Evolutionary conservation across 2,797 vertebrate genomes (phyloP).

Genomic region (Eutrigla gurnardus): DNA sequence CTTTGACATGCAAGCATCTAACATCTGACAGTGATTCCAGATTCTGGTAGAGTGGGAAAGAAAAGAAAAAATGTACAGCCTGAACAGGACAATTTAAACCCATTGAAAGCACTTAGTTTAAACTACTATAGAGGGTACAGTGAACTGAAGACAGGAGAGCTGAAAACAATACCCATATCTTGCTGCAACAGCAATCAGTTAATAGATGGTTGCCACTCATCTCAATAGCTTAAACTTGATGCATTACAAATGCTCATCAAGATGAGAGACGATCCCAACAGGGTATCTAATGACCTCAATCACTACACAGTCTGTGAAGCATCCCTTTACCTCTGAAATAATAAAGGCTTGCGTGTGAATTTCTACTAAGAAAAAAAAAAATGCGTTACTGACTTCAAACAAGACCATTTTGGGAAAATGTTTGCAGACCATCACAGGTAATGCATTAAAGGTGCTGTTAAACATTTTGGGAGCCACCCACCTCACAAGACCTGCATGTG

Average conservation of each 20-base stretch:
- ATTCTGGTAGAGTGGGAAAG: constrained; percentile 57
- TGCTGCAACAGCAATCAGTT: constrained; percentile 66
- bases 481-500: constrained; percentile 41
- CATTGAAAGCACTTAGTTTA: constrained; percentile 61
- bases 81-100: constrained; percentile 54
- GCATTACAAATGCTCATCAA: constrained; percentile 67
- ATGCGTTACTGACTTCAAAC: constrained; percentile 55
- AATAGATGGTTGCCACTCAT: constrained; percentile 66
- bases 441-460: constrained; percentile 58
- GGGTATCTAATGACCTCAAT: constrained; percentile 66
- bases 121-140: constrained; percentile 44
- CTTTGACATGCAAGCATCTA: constrained; percentile 65
- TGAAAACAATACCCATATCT: constrained; percentile 68
- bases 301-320: constrained; percentile 46
- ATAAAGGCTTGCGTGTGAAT: constrained; percentile 41
- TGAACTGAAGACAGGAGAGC: constrained; percentile 43
- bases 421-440: constrained; percentile 70
- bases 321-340: constrained; percentile 45
- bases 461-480: constrained; percentile 63
- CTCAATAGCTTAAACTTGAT: constrained; percentile 61
- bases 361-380: constrained; percentile 30
- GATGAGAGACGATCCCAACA: constrained; percentile 47
- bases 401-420: constrained; percentile 54
- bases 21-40: constrained; percentile 83
- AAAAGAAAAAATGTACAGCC: constrained; percentile 37